Evolutionary conservation across 2,888 invertebrate species (phyloP).

Genomic region (Cataglyphis livida): DNA sequence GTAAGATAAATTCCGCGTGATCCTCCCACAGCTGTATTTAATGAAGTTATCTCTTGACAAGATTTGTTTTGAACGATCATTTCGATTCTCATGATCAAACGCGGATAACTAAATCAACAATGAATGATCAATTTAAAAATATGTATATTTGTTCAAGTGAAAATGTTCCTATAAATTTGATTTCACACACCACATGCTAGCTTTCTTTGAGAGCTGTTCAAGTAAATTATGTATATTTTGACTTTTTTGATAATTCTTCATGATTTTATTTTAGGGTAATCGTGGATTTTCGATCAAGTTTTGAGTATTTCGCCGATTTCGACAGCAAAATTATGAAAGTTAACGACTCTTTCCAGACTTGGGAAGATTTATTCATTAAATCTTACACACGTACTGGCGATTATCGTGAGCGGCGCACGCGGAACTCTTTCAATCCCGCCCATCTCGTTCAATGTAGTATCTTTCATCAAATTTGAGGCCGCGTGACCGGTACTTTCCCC

Average conservation of each 20-base stretch:
- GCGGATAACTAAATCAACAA: not conserved
- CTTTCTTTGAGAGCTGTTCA: not conserved
- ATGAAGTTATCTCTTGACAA: constrained; percentile 48
- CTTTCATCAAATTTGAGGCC: constrained; percentile 47
- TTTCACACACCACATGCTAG: not conserved
- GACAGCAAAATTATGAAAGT: constrained; percentile 23
- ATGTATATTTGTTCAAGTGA: not conserved
- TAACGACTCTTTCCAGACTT: constrained; percentile 16
- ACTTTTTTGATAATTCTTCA: not conserved
- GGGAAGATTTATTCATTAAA: constrained; percentile 47
- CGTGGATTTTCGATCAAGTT: constrained; percentile 4
- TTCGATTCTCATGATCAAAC: not conserved
- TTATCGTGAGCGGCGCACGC: constrained; percentile 37
- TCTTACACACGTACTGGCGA: constrained; percentile 43
- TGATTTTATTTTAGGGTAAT: not conserved
- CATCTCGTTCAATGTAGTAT: constrained; percentile 44
- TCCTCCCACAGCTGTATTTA: constrained; percentile 23
- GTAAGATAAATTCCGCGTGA: constrained; percentile 25
- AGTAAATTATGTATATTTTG: not conserved
- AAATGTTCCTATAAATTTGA: not conserved
- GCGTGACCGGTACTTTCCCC: constrained; percentile 17
- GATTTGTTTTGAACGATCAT: constrained; percentile 24
- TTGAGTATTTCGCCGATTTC: not conserved
- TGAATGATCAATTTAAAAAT: not conserved
- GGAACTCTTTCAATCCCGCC: constrained; percentile 40